A percentile compares a stretch with the other conserved stretches of the same genome.
Conservation (phyloP, 2,113 vertebrate species). For the Coregonus clupeaformis region DNA sequence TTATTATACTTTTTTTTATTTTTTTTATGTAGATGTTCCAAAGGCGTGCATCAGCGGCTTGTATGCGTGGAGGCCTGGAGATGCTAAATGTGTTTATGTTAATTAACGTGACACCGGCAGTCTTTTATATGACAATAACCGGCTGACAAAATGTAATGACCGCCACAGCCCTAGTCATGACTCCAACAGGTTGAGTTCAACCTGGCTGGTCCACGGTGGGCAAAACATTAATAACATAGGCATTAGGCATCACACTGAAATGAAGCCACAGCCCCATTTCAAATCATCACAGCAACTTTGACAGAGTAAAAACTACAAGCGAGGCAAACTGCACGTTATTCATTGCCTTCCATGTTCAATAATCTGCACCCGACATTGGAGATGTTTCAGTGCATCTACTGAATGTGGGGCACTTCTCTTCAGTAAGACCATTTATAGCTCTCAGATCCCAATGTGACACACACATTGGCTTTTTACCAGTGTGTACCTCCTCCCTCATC, state of each 20-base stretch:
- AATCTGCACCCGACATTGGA: slow-evolving; percentile 41
- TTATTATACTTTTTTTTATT: background rate
- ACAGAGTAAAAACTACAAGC: background rate
- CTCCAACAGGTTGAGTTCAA: background rate
- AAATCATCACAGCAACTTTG: background rate
- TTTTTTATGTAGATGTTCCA: background rate
- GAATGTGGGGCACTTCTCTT: slow-evolving; percentile 26
- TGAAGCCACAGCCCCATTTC: background rate
- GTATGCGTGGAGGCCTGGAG: too few relatives aligned
- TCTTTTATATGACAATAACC: too few relatives aligned
- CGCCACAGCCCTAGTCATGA: background rate
- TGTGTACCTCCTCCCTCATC: slow-evolving; percentile 38
- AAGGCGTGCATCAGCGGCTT: too few relatives aligned
- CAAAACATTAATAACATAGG: too few relatives aligned
- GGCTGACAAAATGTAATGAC: too few relatives aligned
- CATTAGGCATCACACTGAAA: slow-evolving; percentile 44
- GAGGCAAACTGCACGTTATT: background rate
- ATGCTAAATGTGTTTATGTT: too few relatives aligned
- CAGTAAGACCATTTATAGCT: background rate
- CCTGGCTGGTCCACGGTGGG: background rate
- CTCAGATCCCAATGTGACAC: slow-evolving; percentile 29
- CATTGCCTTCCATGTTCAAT: slow-evolving; percentile 7
- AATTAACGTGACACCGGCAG: too few relatives aligned
- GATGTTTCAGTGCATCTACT: slow-evolving; percentile 39
- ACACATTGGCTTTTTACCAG: slow-evolving; percentile 41